Conservation (phyloP, 2,888 invertebrate genomes). For the Lepidonotus clava region DNA sequence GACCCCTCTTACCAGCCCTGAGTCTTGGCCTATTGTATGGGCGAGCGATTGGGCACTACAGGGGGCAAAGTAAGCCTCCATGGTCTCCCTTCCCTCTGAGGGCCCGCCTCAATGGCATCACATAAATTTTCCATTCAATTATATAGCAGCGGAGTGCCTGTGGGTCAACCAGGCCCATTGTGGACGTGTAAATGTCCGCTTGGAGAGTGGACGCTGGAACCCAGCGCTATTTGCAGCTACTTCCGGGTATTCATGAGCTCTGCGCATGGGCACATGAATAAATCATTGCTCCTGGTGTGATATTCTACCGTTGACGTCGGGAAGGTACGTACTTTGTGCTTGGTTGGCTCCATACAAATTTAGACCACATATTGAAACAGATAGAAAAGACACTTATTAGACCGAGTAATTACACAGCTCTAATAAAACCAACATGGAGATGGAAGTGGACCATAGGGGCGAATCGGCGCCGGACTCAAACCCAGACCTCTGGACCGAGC, state of each 20-base stretch:
- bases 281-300: background rate
- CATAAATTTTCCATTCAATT: slow-evolving; percentile 6
- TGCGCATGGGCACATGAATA: background rate
- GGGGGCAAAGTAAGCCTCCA: background rate
- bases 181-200: background rate
- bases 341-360: background rate
- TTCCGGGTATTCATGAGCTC: background rate
- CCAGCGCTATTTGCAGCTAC: background rate
- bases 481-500: background rate
- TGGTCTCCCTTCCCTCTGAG: background rate
- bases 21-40: background rate
- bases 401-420: background rate
- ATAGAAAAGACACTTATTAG: background rate
- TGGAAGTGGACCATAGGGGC: background rate
- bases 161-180: background rate
- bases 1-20: too few relatives aligned
- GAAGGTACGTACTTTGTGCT: background rate
- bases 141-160: background rate
- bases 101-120: background rate
- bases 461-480: background rate
- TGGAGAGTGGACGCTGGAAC: background rate
- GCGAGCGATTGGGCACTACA: background rate
- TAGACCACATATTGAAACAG: background rate
- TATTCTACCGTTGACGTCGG: background rate
- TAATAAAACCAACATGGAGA: background rate